Conservation (phyloP, 2,797 vertebrate genomes). For the Tokudaia tokunoshimensis region DNA sequence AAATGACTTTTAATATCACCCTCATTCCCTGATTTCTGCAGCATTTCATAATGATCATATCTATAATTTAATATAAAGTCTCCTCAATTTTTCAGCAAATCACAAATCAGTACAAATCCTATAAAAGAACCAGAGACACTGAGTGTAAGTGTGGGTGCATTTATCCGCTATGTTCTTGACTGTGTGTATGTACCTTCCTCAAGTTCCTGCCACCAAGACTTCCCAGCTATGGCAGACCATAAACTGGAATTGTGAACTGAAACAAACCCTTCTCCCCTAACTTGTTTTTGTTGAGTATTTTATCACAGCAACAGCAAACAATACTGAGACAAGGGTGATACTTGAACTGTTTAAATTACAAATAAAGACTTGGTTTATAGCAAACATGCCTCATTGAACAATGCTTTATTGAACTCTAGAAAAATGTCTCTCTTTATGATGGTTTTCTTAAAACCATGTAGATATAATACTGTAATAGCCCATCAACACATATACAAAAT, state of each 20-base stretch:
- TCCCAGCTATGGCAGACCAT: not conserved
- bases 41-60: not conserved
- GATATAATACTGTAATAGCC: not conserved
- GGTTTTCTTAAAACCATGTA: conserved; percentile 27
- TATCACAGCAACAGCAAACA: not conserved
- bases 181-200: not conserved
- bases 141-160: not conserved
- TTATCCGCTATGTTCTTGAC: not conserved
- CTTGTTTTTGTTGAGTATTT: not conserved
- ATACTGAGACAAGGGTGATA: not conserved
- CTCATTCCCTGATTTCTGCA: conserved; percentile 3
- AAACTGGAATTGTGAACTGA: not conserved
- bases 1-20: conserved; percentile 20
- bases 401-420: not conserved
- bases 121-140: not conserved
- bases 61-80: conserved; percentile 49
- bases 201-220: not conserved
- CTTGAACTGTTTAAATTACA: conserved; percentile 24
- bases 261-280: not conserved
- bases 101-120: conserved; percentile 1
- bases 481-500: conserved; percentile 43
- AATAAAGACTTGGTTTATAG: conserved; percentile 7
- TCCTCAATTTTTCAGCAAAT: conserved; percentile 19
- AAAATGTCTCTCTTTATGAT: not conserved
- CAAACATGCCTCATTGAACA: not conserved